Base-by-base conservation (phyloP, 2,113 vertebrate species). In the Zingel zingel region DNA sequence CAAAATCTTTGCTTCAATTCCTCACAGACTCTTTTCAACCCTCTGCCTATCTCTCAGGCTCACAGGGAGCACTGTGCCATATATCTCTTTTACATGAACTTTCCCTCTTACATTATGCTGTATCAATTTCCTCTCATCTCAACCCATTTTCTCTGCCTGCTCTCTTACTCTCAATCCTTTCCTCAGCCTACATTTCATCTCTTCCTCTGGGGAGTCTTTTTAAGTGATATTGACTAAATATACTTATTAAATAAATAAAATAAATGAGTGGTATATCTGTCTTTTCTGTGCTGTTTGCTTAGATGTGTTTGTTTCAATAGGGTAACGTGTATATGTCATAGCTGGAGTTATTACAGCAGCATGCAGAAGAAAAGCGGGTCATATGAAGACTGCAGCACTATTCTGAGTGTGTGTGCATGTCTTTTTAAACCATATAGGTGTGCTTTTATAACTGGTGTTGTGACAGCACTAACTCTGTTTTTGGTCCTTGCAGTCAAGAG, bases 81-180 rank as follows among this genome's bases (percentile, higher is more conserved):
- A 82, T 86, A 72, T 86, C 81, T 86, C 57, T 81, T 90, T 87
- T 83, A 81, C 83, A 92, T 79, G 48, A 88, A 90, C 79, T 79
- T 69, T 85, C 59, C 62, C 61, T 75, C 50, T 79, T 85, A 85
- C 87, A 92, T 93, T 84, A 89, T 83, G 48, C 82, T 74, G 66
- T 88, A 91, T 92, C 86, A 86, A 82, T 91, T 90, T 92, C 86
- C 84, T 91, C 91, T 86, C 86, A 86, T 93, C 73, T 75, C 79
- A 86, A 57, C 83, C 78, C 77, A 88, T 89, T 91, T 92, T 82
- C 80, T 71, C 56, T n/a, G 74, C 57, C 83, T 47, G 36, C 77
- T 82, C 59, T 78, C 86, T 66, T 61, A 2, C 81, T 83, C 77
- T 77, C 56, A 57, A 76, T 83, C 72, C 71, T 84, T 82, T 69